phyloP scores from a whole-genome alignment of 2,113 vertebrate genomes.

The Alectura lathami region DNA sequence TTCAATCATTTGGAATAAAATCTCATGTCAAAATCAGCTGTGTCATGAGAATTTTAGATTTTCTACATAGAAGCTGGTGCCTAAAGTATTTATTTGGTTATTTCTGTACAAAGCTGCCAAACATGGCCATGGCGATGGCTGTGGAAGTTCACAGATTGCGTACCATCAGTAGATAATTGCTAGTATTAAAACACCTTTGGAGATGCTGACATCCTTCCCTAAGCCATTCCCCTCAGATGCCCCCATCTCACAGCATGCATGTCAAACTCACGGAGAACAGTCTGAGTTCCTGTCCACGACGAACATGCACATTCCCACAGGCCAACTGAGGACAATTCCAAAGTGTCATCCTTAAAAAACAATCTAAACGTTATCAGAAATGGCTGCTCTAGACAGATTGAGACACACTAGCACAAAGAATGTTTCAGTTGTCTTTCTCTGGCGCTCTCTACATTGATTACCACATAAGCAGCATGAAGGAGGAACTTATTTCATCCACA shows the following conservation, averaged over 20 bases:
- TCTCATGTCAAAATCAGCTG: not conserved
- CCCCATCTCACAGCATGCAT: accelerated
- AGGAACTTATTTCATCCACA: not conserved
- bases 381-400: not conserved
- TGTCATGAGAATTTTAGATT: not conserved
- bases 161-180: not conserved
- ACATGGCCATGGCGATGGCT: not conserved
- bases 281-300: not conserved
- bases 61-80: not conserved
- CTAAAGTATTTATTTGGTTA: not conserved
- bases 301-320: not conserved
- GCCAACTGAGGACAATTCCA: not conserved
- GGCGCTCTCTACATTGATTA: not conserved
- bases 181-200: not conserved
- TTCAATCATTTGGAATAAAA: not conserved
- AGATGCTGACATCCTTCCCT: not conserved
- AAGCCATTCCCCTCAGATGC: not conserved
- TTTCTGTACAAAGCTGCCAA: not conserved
- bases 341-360: not conserved
- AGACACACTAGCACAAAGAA: not conserved
- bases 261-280: not conserved
- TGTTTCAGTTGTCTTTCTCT: not conserved
- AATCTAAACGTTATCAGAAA: not conserved
- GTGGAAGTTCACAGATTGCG: not conserved
- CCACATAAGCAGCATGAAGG: not conserved